phyloP scores from a whole-genome alignment of 2,113 vertebrate genomes.

The Upupa epops region DNA sequence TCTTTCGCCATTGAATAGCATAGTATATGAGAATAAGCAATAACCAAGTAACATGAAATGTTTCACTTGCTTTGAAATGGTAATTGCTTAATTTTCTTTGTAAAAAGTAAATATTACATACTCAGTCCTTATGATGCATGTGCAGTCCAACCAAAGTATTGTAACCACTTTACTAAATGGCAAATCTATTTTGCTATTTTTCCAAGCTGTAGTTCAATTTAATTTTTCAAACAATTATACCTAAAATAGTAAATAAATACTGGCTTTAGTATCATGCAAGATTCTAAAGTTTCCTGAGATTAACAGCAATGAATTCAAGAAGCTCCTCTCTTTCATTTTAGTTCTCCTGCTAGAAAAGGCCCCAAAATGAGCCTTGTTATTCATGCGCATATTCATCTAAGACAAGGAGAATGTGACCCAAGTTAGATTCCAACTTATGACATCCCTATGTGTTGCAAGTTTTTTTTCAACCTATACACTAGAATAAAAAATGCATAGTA shows the following conservation, averaged over 20 bases:
- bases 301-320: background rate
- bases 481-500: background rate
- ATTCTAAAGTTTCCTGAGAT: background rate
- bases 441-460: background rate
- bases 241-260: background rate
- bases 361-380: background rate
- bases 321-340: background rate
- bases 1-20: background rate
- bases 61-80: background rate
- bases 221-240: background rate
- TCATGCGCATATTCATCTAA: background rate
- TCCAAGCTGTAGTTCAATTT: background rate
- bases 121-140: background rate
- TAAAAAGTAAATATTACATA: background rate
- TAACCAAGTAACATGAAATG: background rate
- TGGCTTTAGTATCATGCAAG: background rate
- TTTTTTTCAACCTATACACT: background rate
- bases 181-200: background rate
- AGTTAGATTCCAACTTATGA: background rate
- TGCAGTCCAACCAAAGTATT: background rate
- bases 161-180: background rate
- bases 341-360: background rate
- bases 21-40: background rate
- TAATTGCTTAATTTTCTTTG: background rate
- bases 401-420: background rate